A percentile compares a stretch with the other conserved stretches of the same genome.
These are phyloP conservation scores for Lepidochrysops patricia DNA, from an alignment of 2,888 invertebrate species.

Conservation along the genomic window DNA sequence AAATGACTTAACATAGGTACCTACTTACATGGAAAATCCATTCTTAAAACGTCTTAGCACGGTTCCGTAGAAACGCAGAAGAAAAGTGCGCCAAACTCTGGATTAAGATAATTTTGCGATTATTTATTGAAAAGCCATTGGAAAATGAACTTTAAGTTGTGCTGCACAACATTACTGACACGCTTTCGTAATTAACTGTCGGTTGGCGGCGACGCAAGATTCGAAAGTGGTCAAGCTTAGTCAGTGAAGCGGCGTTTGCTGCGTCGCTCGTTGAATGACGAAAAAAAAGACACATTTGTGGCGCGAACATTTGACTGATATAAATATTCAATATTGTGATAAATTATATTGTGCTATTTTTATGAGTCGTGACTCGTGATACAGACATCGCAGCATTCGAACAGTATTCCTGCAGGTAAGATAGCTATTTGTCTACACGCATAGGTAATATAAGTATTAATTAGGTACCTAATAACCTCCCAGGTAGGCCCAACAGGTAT, in stretches of 20 bases:
- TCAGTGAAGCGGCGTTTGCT: conserved; percentile 33
- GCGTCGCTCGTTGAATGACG: conserved; percentile 32
- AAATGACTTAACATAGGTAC: conserved; percentile 10
- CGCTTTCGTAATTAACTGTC: conserved; percentile 27
- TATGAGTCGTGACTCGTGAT: conserved; percentile 18
- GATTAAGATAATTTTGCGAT: conserved; percentile 18
- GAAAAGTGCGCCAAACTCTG: background rate
- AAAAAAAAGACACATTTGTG: conserved; percentile 21
- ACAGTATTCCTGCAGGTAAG: conserved; percentile 4
- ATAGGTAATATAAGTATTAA: no score
- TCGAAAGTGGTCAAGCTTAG: conserved; percentile 52
- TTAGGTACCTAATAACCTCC: no score
- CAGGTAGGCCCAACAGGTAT: no score
- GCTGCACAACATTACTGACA: conserved; percentile 26
- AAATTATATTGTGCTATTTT: conserved; percentile 26
- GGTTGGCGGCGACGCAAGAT: conserved; percentile 36
- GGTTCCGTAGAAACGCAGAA: background rate
- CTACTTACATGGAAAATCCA: background rate
- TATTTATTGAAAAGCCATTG: conserved; percentile 13
- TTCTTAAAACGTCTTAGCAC: background rate
- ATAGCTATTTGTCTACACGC: no score
- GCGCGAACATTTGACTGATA: conserved; percentile 40
- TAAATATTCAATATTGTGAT: conserved; percentile 34
- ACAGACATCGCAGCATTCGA: background rate
- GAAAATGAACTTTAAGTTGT: conserved; percentile 24